Evolutionary conservation across 2,113 vertebrate genomes (phyloP).

Genomic region (Platycercus adscitus): DNA sequence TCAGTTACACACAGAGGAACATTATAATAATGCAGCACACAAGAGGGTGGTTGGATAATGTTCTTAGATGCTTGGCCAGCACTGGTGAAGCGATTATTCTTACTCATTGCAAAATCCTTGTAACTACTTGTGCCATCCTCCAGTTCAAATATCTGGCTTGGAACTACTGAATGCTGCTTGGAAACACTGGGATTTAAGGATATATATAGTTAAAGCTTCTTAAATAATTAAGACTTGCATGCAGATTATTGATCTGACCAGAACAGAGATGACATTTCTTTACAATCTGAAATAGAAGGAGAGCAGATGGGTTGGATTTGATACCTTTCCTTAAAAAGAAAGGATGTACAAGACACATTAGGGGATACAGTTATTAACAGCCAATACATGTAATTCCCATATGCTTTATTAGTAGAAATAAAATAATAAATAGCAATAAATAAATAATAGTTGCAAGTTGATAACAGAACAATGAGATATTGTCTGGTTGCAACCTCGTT

Average conservation of each 20-base stretch:
- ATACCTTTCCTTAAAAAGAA: background rate
- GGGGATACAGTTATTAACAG: background rate
- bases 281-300: background rate
- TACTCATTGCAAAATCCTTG: constrained; percentile 96
- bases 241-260: background rate
- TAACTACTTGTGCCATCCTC: constrained; percentile 95
- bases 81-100: constrained; percentile 96
- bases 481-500: background rate
- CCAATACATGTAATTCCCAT: background rate
- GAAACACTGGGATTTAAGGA: constrained; percentile 83
- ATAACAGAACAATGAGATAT: background rate
- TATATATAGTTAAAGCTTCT: background rate
- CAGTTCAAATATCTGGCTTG: constrained; percentile 95
- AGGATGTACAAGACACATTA: background rate
- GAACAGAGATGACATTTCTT: background rate
- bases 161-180: constrained; percentile 94
- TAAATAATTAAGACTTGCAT: background rate
- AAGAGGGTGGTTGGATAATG: constrained; percentile 96
- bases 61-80: constrained; percentile 97
- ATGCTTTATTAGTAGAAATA: background rate
- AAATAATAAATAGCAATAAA: background rate
- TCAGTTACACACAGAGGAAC: constrained; percentile 91
- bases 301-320: background rate
- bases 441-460: background rate
- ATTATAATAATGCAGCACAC: constrained; percentile 95